Evolutionary conservation across 2,888 invertebrate genomes (phyloP), one percentile per base, ranked within the genome.

Genomic region (Parapristionchus giblindavisi): DNA sequence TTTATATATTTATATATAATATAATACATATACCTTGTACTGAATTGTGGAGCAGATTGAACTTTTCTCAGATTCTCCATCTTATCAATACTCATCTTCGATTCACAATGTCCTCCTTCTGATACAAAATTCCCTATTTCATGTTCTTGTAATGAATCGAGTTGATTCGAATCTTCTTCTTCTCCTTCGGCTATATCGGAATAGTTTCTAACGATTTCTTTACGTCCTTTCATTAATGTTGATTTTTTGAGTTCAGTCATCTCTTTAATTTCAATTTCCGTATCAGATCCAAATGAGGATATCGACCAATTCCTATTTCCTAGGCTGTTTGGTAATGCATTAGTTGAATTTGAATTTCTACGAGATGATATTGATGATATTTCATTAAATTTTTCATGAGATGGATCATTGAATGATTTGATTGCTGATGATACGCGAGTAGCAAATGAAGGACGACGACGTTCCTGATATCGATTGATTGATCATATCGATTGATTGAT

Each of bases 181-280:
- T 68, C 52, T 27, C 43, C 70, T n/a, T 71, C 70, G 21, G 32
- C 70, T 4, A 71, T 71, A 56, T 71, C 70, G n/a, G 70, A 71
- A 27, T 71, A 71, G 29, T 71, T 71, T 32, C 70, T 43, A 36
- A 71, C 56, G 56, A 56, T 17, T 11, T 14, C 11, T 17, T 48
- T 48, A 11, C 21, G 11, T 17, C 11, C 48, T 48, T 48, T 48
- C 48, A 21, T 14, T 17, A 48, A 11, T 17, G 11, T 48, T 48
- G 14, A 14, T 48, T 11, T 17, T 48, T 11, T 17, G 11, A 48
- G 6, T 24, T 27, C 21, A 0, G 27, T 6, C 29, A n/a, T 38
- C 38, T 52, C 51, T 3, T 17, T 36, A 6, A 5, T 24, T 21
- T 14, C 48, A 21, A 14, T 14, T 11, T 48, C 21, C 48, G 11